Evolutionary conservation across 1,140 invertebrate species (phyloP).

Genomic region (Zaprionus inermis): DNA sequence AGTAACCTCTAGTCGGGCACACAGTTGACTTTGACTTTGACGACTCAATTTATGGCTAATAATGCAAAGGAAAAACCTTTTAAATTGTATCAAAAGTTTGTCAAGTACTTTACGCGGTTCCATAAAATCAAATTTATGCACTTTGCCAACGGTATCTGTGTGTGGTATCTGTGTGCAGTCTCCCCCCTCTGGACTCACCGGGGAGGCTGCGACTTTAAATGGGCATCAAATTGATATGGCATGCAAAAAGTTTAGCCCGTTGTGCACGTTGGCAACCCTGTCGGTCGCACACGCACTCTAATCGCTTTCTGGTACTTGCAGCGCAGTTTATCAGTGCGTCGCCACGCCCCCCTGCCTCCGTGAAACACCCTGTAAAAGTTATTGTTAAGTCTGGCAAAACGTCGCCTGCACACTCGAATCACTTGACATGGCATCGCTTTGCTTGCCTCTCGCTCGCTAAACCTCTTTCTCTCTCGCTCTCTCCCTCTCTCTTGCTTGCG

Average conservation of each 20-base stretch:
- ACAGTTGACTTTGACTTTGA: neutral
- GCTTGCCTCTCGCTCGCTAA: neutral
- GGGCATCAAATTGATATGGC: constrained; percentile 76
- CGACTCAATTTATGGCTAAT: constrained; percentile 42
- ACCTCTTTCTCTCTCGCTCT: neutral
- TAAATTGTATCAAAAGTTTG: constrained; percentile 50
- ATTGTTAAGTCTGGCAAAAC: constrained; percentile 59
- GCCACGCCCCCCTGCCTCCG: constrained; percentile 27
- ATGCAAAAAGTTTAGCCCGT: constrained; percentile 44
- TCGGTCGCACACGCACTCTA: constrained; percentile 58
- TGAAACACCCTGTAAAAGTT: constrained; percentile 52
- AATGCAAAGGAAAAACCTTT: constrained; percentile 23
- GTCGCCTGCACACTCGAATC: constrained; percentile 61
- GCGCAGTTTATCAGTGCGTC: constrained; percentile 70
- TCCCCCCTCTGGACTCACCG: neutral
- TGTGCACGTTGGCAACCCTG: constrained; percentile 17
- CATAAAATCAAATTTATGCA: constrained; percentile 79
- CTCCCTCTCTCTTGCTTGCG: neutral
- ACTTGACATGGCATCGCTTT: constrained; percentile 54
- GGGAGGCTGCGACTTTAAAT: constrained; percentile 63
- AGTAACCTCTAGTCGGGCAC: neutral
- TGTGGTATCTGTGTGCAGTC: neutral
- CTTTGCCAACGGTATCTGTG: constrained; percentile 31
- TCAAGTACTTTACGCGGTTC: constrained; percentile 50
- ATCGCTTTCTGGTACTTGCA: constrained; percentile 79